These are phyloP conservation scores for Setophaga petechia DNA, from an alignment of 2,113 vertebrate species.

Conservation along the genomic window DNA sequence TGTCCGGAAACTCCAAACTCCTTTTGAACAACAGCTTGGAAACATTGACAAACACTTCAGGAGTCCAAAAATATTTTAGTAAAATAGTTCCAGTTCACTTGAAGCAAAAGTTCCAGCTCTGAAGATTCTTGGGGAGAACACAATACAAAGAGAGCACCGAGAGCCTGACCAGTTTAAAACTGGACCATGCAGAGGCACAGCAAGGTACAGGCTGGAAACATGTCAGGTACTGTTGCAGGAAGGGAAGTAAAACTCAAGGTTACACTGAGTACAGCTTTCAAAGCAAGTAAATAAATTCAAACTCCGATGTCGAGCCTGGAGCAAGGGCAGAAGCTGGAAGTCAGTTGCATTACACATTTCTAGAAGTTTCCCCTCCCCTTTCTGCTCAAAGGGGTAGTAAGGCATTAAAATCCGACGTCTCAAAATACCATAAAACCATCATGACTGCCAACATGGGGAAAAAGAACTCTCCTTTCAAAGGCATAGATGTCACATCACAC, in stretches of 20 bases:
- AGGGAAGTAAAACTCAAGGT: neutral
- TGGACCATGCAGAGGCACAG: neutral
- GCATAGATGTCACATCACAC: neutral
- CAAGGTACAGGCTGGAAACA: neutral
- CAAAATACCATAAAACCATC: neutral
- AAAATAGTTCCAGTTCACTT: neutral
- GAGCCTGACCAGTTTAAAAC: neutral
- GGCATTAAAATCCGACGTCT: neutral
- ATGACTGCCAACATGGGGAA: fast-evolving
- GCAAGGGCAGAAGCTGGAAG: conserved; percentile 32
- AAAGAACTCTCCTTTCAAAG: neutral
- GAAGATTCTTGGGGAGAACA: neutral
- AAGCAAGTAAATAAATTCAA: conserved; percentile 2
- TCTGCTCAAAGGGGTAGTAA: neutral
- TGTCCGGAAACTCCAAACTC: neutral
- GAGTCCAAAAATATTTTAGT: neutral
- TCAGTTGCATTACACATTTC: neutral
- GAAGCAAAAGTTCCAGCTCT: neutral
- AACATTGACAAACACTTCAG: neutral
- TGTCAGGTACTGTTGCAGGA: neutral
- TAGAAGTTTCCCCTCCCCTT: neutral
- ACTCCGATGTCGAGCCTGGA: neutral
- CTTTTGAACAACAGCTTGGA: neutral
- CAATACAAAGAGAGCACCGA: neutral
- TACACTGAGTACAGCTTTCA: neutral